Percentiles rank a stretch among this genome's conserved stretches.
phyloP scores from a whole-genome alignment of 2,113 vertebrate genomes.

The Boulengeromyrus knoepffleri region DNA sequence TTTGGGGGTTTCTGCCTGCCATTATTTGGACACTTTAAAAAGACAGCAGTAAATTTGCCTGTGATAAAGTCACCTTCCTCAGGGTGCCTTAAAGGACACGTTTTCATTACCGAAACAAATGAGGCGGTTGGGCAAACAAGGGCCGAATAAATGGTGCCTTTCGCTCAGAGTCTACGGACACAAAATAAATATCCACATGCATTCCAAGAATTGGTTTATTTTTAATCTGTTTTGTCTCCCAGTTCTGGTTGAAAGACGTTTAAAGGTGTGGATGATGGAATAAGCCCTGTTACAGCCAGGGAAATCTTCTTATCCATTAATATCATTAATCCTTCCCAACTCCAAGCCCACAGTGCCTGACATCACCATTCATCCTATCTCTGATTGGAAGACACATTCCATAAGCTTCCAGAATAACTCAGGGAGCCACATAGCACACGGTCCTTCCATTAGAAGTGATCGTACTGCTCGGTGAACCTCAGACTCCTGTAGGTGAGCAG shows the following conservation, averaged over 20 bases:
- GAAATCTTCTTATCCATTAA: not conserved
- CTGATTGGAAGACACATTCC: not conserved
- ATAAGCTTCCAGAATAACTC: not conserved
- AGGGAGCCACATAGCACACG: not conserved
- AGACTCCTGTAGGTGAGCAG: not conserved
- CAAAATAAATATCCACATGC: not conserved
- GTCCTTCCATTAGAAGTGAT: not conserved
- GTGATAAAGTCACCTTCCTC: not conserved
- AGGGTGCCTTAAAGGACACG: not conserved
- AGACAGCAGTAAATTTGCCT: slow-evolving; percentile 6
- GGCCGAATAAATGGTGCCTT: not conserved
- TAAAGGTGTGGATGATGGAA: not conserved
- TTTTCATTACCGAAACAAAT: not conserved
- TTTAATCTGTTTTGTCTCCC: slow-evolving; percentile 3
- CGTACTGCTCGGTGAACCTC: not conserved
- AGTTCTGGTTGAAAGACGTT: not conserved
- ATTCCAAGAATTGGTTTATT: not conserved
- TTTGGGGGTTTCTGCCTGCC: not conserved
- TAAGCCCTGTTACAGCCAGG: not conserved
- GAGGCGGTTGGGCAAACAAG: not conserved
- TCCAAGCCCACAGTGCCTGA: not conserved
- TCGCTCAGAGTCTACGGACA: not conserved
- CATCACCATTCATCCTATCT: slow-evolving; percentile 1
- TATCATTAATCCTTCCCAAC: not conserved
- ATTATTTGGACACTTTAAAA: not conserved